Percentiles rank a stretch among this genome's conserved stretches.
Conservation (phyloP, 2,797 vertebrate species). For the Tangara arthus region DNA sequence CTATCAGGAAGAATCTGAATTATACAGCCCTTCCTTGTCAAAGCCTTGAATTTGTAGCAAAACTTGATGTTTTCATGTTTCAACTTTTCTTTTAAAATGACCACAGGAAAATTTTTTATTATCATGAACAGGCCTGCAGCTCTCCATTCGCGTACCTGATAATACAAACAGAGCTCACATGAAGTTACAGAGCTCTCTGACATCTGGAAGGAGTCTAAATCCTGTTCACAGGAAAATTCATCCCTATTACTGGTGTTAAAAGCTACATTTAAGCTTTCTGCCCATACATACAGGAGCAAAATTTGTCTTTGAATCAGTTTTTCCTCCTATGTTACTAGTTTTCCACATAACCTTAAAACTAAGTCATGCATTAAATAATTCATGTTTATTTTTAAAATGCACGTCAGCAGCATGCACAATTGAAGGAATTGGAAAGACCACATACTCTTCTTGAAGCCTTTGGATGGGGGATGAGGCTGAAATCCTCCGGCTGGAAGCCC, state of each 20-base stretch:
- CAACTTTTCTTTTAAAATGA: background rate
- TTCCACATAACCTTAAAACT: background rate
- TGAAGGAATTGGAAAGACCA: conserved; percentile 15
- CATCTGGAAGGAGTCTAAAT: background rate
- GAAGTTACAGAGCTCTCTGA: background rate
- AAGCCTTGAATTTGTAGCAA: background rate
- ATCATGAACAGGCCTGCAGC: background rate
- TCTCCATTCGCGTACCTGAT: background rate
- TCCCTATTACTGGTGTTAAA: background rate
- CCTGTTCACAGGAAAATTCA: background rate
- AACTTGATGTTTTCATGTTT: background rate
- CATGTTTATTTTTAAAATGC: background rate
- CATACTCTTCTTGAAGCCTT: conserved; percentile 82
- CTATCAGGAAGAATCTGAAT: background rate
- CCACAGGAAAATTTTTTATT: background rate
- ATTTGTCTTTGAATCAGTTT: background rate
- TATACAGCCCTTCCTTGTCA: background rate
- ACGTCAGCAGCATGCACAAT: background rate
- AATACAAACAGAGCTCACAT: background rate
- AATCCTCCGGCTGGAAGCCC: conserved; percentile 90
- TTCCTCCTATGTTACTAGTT: background rate
- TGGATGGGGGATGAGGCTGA: conserved; percentile 81
- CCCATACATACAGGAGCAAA: background rate
- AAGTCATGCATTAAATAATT: background rate
- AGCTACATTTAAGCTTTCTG: background rate